Conservation (phyloP, 2,797 vertebrate species). For the Microctenopoma lineatum region DNA sequence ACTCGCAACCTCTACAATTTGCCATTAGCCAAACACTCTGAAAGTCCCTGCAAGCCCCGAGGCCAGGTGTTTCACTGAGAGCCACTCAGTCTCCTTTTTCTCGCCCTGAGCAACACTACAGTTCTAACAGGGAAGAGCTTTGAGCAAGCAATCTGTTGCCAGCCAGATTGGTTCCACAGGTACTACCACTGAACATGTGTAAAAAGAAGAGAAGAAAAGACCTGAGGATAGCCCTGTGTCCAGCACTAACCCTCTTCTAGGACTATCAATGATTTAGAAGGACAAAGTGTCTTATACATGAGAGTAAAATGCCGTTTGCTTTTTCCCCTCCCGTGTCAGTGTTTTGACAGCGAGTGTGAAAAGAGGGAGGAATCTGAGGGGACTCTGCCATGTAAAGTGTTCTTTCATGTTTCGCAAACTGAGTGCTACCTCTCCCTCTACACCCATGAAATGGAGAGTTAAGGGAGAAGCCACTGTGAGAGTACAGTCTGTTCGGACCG, state of each 20-base stretch:
- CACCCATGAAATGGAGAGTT: constrained; percentile 69
- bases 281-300: constrained; percentile 71
- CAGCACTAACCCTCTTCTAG: constrained; percentile 36
- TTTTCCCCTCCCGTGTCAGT: constrained; percentile 64
- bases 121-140: constrained; percentile 55
- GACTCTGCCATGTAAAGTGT: constrained; percentile 71
- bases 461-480: constrained; percentile 48
- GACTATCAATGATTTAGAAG: constrained; percentile 74
- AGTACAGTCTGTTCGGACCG: constrained; percentile 55
- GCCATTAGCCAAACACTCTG: constrained; percentile 58
- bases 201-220: constrained; percentile 51
- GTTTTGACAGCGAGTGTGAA: constrained; percentile 71
- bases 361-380: constrained; percentile 57
- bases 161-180: constrained; percentile 59
- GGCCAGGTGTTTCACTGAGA: constrained; percentile 61
- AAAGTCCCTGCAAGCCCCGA: constrained; percentile 44
- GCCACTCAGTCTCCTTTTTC: constrained; percentile 41
- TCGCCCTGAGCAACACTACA: constrained; percentile 50
- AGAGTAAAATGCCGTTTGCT: constrained; percentile 62
- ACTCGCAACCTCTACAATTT: constrained; percentile 48
- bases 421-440: constrained; percentile 59
- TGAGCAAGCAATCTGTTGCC: constrained; percentile 42
- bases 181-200: constrained; percentile 39
- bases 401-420: constrained; percentile 77
- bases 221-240: constrained; percentile 52